phyloP scores from a whole-genome alignment of 64 coral and sea anemone genomes.

The Hydrozoanthus tunicans region DNA sequence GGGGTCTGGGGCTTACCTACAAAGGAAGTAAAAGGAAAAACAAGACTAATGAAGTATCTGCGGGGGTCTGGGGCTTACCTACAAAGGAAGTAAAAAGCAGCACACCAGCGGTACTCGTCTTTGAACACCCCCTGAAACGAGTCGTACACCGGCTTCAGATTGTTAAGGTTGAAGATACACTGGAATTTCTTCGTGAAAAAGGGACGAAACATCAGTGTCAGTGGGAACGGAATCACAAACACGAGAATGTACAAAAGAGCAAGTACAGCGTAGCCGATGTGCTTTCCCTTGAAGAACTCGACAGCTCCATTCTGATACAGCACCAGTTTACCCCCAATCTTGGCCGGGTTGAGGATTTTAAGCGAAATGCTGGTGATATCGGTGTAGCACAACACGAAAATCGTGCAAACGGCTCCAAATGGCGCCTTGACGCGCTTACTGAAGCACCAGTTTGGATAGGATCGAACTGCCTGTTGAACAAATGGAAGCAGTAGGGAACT shows the following conservation, averaged over 20 bases:
- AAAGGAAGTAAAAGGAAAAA: slow-evolving; percentile 84
- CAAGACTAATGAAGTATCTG: neutral
- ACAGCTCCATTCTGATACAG: slow-evolving; percentile 73
- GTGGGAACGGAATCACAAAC: slow-evolving; percentile 79
- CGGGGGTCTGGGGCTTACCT: neutral
- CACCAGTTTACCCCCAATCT: slow-evolving; percentile 46
- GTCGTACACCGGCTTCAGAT: slow-evolving; percentile 88
- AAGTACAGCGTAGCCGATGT: slow-evolving; percentile 68
- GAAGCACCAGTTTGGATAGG: slow-evolving; percentile 75
- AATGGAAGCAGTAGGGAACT: neutral
- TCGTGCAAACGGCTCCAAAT: slow-evolving; percentile 80
- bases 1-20: slow-evolving; percentile 10
- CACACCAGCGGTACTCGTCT: slow-evolving; percentile 89
- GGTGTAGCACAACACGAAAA: slow-evolving; percentile 85
- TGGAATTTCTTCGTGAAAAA: slow-evolving; percentile 67
- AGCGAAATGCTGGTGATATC: slow-evolving; percentile 88
- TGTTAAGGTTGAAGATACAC: slow-evolving; percentile 73
- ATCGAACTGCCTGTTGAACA: slow-evolving; percentile 14
- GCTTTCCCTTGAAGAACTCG: slow-evolving; percentile 78
- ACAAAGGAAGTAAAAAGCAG: slow-evolving; percentile 87
- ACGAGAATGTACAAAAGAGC: slow-evolving; percentile 70
- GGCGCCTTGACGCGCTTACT: slow-evolving; percentile 84
- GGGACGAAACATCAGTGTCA: slow-evolving; percentile 76
- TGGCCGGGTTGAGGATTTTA: slow-evolving; percentile 66
- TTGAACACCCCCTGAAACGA: slow-evolving; percentile 90